Conservation (phyloP, 2,113 vertebrate species). For the Cynoglossus semilaevis region DNA sequence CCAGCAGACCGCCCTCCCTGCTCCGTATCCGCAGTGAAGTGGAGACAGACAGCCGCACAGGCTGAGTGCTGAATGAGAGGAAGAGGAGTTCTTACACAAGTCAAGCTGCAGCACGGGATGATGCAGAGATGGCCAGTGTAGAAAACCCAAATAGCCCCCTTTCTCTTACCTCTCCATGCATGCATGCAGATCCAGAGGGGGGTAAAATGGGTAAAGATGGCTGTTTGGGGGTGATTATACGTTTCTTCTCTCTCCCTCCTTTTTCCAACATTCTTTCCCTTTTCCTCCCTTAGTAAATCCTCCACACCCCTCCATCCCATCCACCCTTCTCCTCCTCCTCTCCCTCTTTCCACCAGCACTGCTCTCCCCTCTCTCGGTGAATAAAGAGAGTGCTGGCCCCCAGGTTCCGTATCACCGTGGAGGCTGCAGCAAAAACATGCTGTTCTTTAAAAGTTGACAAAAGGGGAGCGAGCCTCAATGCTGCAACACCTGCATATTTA, state of each 20-base stretch:
- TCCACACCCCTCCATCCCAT: not conserved
- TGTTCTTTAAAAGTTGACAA: no score
- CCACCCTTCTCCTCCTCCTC: not conserved
- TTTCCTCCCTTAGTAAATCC: not conserved
- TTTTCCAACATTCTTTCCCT: conserved; percentile 14
- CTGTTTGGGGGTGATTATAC: conserved; percentile 72
- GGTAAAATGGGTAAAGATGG: conserved; percentile 64
- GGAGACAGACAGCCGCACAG: not conserved
- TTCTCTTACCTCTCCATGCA: conserved; percentile 54
- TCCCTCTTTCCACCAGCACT: conserved; percentile 23
- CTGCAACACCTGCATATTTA: no score
- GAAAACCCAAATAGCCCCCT: conserved; percentile 31
- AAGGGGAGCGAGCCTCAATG: no score
- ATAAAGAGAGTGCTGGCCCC: conserved; percentile 39
- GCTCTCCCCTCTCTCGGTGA: conserved; percentile 41
- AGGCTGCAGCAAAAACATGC: conserved; percentile 28
- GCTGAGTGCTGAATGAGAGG: not conserved
- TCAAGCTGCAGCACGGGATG: conserved; percentile 38
- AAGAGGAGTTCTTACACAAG: conserved; percentile 45
- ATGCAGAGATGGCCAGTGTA: conserved; percentile 37
- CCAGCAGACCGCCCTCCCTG: conserved; percentile 43
- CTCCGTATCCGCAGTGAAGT: conserved; percentile 50
- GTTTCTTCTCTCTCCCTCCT: conserved; percentile 34
- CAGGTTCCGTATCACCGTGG: conserved; percentile 25
- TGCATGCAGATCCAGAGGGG: conserved; percentile 56